Conservation (phyloP, 2,113 vertebrate genomes). For the Cichladusa arquata region DNA sequence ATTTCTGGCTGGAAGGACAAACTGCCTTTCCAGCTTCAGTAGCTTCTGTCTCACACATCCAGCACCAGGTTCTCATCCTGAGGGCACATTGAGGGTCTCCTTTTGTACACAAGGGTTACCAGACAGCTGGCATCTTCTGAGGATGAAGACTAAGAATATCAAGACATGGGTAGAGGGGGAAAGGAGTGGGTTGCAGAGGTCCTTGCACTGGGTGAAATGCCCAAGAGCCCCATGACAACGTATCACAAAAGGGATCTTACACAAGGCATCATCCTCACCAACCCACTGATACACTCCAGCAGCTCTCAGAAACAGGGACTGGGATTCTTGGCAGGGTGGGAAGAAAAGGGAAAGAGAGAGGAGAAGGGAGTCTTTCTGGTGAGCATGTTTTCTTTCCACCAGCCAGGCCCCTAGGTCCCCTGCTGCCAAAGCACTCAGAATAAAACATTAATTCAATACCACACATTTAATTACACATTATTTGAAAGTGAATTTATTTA, state of each 20-base stretch:
- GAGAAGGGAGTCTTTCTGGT: constrained; percentile 28
- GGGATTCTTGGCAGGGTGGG: constrained; percentile 1
- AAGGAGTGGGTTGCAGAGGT: not conserved
- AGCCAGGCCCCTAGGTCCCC: constrained; percentile 51
- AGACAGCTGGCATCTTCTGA: not conserved
- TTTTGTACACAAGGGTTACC: not conserved
- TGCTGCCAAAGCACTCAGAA: constrained; percentile 72
- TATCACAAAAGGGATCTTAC: not conserved
- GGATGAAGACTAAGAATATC: not conserved
- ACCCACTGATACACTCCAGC: not conserved
- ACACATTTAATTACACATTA: constrained; percentile 77
- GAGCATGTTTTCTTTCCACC: constrained; percentile 64
- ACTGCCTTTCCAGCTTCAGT: not conserved
- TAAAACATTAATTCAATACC: constrained; percentile 75
- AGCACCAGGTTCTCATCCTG: not conserved
- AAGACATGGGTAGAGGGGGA: not conserved
- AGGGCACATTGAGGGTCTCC: not conserved
- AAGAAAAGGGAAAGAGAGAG: not conserved
- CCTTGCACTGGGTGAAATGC: not conserved
- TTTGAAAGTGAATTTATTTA: constrained; percentile 76
- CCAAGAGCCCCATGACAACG: rapidly evolving
- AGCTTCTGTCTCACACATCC: not conserved
- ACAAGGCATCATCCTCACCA: not conserved
- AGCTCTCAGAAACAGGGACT: not conserved
- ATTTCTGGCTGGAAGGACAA: not conserved